Evolutionary conservation across 2,113 vertebrate species (phyloP).

Genomic region (Pica pica): DNA sequence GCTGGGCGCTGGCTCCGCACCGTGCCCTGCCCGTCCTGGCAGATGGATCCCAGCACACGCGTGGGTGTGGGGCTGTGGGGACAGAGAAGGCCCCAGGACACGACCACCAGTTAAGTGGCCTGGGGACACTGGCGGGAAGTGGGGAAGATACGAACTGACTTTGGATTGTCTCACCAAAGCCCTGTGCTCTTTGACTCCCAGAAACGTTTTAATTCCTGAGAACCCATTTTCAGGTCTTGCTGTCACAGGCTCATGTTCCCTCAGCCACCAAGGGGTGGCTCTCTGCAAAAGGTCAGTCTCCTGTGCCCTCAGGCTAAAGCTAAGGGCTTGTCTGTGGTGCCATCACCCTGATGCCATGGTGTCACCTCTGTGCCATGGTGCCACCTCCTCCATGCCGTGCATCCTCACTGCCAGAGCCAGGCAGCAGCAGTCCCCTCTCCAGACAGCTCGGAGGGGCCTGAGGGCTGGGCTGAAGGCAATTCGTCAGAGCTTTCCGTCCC

Average conservation of each 20-base stretch:
- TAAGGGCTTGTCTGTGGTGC: neutral
- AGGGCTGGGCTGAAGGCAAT: neutral
- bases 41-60: rapidly evolving
- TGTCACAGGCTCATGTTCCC: rapidly evolving
- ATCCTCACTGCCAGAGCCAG: rapidly evolving
- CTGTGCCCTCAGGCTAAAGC: neutral
- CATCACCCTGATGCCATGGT: neutral
- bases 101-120: rapidly evolving
- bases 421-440: neutral
- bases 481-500: neutral
- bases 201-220: neutral
- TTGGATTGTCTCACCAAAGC: neutral
- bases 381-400: neutral
- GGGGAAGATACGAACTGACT: rapidly evolving
- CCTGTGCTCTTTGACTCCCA: neutral
- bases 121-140: neutral
- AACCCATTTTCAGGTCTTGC: neutral
- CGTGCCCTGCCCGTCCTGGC: neutral
- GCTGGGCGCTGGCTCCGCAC: rapidly evolving
- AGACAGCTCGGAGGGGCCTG: neutral
- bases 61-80: rapidly evolving
- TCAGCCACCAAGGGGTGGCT: neutral
- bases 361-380: neutral
- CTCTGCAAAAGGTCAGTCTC: too few relatives aligned
- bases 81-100: rapidly evolving